These are phyloP conservation scores for Sinelater perroti DNA, from an alignment of 2,888 invertebrate species.

Conservation along the genomic window DNA sequence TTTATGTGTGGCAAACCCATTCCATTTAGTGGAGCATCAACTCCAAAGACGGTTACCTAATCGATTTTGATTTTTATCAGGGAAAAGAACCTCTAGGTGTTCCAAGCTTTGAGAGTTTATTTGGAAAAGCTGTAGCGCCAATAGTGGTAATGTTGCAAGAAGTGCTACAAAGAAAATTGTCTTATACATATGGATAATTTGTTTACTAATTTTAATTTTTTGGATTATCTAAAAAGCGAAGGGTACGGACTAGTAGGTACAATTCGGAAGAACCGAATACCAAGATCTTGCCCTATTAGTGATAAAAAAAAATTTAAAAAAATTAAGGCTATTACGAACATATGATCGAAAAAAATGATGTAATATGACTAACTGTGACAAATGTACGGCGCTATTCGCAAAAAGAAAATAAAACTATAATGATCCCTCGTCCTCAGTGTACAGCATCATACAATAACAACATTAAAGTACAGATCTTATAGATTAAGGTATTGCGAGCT, in stretches of 20 bases:
- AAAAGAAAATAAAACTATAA: conserved; percentile 21
- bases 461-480: not conserved
- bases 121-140: conserved; percentile 15
- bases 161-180: not conserved
- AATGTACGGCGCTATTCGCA: not conserved
- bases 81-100: conserved; percentile 38
- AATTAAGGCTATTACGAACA: not conserved
- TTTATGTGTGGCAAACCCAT: conserved; percentile 51
- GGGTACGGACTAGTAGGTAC: not conserved
- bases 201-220: not conserved
- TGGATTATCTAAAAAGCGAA: too few relatives aligned
- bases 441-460: not conserved
- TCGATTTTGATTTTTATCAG: conserved; percentile 51
- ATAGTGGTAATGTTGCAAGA: conserved; percentile 5
- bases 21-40: conserved; percentile 51
- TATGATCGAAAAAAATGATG: not conserved
- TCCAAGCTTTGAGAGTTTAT: conserved; percentile 16
- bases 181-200: not conserved
- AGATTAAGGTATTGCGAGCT: conserved; percentile 6
- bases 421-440: conserved; percentile 21
- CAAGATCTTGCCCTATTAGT: not conserved
- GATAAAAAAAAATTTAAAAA: not conserved
- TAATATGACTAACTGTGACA: not conserved
- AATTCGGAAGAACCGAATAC: not conserved
- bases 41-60: conserved; percentile 46